Evolutionary conservation across 1,140 invertebrate species (phyloP), one percentile per base, ranked within the genome.

Genomic region (Drosophila kohkoa): DNA sequence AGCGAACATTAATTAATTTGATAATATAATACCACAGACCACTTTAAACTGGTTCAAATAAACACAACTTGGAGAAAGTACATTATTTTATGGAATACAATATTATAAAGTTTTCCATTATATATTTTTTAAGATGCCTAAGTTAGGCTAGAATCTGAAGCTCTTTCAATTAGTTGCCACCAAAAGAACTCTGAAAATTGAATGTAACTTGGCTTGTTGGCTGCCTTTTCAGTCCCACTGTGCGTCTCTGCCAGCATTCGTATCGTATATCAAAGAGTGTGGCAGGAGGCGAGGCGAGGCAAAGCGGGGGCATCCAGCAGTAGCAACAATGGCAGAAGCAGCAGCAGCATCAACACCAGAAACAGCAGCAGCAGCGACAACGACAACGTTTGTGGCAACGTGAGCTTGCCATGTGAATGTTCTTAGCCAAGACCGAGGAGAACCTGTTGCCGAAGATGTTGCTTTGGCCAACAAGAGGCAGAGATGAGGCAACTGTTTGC

Each of bases 361-460:
- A 20, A 45, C 20, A 25, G 35, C 35, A 43, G 20, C 30, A 41
- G 1, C 30, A 28, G 7, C 10, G 13, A 30, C 28, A 46, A 7
- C 11, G 28, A 25, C 63, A 65, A 55, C 51, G 55, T 30, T 62
- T 48, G 38, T 38, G 48, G 65, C 55, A 74, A 62, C 65, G 65
- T 48, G 58, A 60, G 71, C 30, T 11, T 38, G 55, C 63, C 64
- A 51, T 70, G 59, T 70, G 72, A 63, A 58, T 57, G 49, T 38
- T 57, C n/a, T 2, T 38, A 43, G 32, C 49, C 68, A 25, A 25
- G 20, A 25, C 20, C 20, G 20, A 25, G 20, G 51, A 35, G 51
- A 35, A 75, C 72, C 72, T 75, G 72, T 75, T 75, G 72, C 72
- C 48, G 71, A 32, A 16, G 49, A 20, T 72, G 60, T 25, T 25